Evolutionary conservation across 2,113 vertebrate genomes (phyloP), one percentile per base, ranked within the genome.

Genomic region (Conger conger): DNA sequence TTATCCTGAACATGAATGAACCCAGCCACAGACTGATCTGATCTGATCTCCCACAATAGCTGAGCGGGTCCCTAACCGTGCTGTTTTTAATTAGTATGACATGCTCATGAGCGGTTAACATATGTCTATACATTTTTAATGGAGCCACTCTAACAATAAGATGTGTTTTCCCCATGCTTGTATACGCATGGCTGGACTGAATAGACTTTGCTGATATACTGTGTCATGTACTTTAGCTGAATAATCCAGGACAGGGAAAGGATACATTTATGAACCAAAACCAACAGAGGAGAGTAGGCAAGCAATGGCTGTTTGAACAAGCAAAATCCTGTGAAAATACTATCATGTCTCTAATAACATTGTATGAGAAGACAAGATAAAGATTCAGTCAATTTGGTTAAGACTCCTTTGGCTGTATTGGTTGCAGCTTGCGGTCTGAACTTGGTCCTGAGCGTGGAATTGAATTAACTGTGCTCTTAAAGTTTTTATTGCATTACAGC

Each of bases 71-170:
- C 11, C 15, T 33, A 73, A 30, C 68, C 33, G 68, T 73, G 68
- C 9, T 73, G 68, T 73, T 13, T 73, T 73, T 73, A 73, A 73
- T 73, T 73, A 73, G 68, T 33, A 33, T 73, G 68, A 73, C 68
- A 73, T 73, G 68, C 68, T 73, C 9, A 30, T 73, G 33, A 33
- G 68, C 68, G 33, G 68, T 27, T 73, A 73, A 73, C 68, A 73
- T 73, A 73, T 73, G 68, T 73, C 68, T 33, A 33, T 73, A 73
- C 68, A 73, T 73, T 73, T 73, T 73, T 73, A 73, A 73, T 73
- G 68, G 68, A 73, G 68, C 20, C 68, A 3, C 1, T 33, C 33
- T 33, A 11, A 8, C n/a, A 33, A 33, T 9, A 33, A 33, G 68
- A n/a, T 73, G n/a, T 73, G 27, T 73, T 73, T 73, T 73, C 13